Percentiles rank a stretch among this genome's conserved stretches.
Evolutionary conservation across 2,113 vertebrate species (phyloP).

Genomic region (Zosterops hypoxanthus): DNA sequence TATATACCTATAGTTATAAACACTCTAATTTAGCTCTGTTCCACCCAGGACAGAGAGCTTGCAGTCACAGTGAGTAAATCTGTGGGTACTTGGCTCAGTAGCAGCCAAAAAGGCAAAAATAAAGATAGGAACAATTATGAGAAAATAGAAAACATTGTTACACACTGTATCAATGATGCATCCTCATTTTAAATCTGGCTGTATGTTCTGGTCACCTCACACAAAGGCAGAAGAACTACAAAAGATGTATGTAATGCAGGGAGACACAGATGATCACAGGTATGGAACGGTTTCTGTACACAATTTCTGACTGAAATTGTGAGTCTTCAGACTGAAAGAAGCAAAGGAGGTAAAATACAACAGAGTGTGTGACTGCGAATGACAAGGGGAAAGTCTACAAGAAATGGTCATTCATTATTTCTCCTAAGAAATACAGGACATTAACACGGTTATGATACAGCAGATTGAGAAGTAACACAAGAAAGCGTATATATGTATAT

Average conservation of each 20-base stretch:
- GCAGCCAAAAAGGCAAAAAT: background rate
- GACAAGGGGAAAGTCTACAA: background rate
- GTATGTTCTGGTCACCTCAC: background rate
- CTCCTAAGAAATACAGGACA: background rate
- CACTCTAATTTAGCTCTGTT: background rate
- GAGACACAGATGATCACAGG: background rate
- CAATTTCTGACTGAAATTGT: background rate
- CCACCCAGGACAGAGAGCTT: background rate
- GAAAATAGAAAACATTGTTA: background rate
- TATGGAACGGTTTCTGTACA: background rate
- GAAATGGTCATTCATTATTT: background rate
- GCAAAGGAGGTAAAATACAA: background rate
- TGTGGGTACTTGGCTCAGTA: background rate
- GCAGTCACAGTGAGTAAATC: background rate
- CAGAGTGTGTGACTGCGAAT: background rate
- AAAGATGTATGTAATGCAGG: background rate
- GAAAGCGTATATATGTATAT: background rate
- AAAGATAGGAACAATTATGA: background rate
- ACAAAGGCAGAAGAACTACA: background rate
- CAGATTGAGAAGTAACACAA: background rate
- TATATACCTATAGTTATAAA: background rate
- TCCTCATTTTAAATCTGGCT: background rate
- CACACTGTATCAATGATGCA: background rate
- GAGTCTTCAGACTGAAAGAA: background rate
- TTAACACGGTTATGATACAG: background rate